Base-by-base conservation (phyloP, 2,797 vertebrate species). In the Spondyliosoma cantharus region DNA sequence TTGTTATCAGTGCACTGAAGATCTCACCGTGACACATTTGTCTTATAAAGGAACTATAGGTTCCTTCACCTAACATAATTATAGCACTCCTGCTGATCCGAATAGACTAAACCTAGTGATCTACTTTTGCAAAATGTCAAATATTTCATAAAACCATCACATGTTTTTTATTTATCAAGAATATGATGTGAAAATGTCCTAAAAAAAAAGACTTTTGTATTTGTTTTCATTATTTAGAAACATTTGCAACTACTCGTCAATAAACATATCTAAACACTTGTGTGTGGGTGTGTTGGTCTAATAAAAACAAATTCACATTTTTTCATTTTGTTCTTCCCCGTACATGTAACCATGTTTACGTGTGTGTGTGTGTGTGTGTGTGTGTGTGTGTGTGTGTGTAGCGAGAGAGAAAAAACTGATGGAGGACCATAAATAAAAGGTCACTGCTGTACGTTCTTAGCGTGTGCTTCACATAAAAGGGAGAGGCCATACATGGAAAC, bases 341-440 rank as follows among this genome's bases (percentile, higher is more conserved):
- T 49, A 15, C 17, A 71, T 46, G 19, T 5, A 54, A 43, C 42
- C 29, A 32, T 32, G 32, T 32, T 32, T 32, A 32, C 32, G 48
- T 65, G 63, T 65, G 58, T 56, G 62, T 50, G 71, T 65, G 73
- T 59, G 24, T 49, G 61, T 46, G 57, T 62, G 45, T 32, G 50
- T 70, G 70, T 69, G 69, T 60, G 27, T 20, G 68, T 71, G 74
- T 48, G 56, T 72, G 57, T 22, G 54, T 14, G 29, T 15, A 37
- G 22, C 63, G 48, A 54, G 42, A 60, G 74, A 80, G 59, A 76
- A 12, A 80, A 68, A 71, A 61, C 74, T 1, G 3, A 67, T 49
- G 61, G 57, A 74, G 59, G 54, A 83, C 86, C 81, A 84, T 86
- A 84, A 88, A 86, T 83, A 73, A 89, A 76, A 71, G 75, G 83